Evolutionary conservation across 2,888 invertebrate species (phyloP).

Genomic region (Steinernema scapterisci): DNA sequence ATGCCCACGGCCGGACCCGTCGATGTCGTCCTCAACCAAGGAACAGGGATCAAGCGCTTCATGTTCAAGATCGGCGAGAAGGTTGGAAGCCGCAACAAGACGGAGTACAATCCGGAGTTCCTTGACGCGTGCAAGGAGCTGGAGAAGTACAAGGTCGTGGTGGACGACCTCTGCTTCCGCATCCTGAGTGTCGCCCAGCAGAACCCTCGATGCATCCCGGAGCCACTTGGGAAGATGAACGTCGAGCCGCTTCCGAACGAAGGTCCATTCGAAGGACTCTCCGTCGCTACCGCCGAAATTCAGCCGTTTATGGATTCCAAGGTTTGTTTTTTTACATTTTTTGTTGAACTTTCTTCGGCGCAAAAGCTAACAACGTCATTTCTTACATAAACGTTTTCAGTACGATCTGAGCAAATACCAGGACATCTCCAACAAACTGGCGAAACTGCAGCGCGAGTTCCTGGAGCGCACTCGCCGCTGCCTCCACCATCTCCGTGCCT

Average conservation of each 20-base stretch:
- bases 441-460: conserved; percentile 15
- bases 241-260: background rate
- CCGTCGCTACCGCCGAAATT: background rate
- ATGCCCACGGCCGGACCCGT: background rate
- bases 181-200: conserved; percentile 1
- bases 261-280: conserved; percentile 18
- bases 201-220: background rate
- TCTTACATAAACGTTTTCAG: too few relatives aligned
- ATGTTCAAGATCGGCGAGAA: conserved; percentile 33
- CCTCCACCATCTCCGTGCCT: background rate
- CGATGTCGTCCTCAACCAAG: background rate
- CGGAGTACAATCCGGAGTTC: conserved; percentile 30
- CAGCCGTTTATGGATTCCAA: background rate
- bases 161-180: background rate
- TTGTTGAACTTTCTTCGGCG: too few relatives aligned
- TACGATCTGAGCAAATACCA: background rate
- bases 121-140: conserved; percentile 32
- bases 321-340: too few relatives aligned
- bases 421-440: background rate
- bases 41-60: background rate
- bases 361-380: too few relatives aligned
- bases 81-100: conserved; percentile 31
- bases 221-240: conserved; percentile 5
- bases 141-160: conserved; percentile 30
- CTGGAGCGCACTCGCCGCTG: background rate